Conservation (phyloP, 2,888 invertebrate species). For the Sarcophaga variegata region DNA sequence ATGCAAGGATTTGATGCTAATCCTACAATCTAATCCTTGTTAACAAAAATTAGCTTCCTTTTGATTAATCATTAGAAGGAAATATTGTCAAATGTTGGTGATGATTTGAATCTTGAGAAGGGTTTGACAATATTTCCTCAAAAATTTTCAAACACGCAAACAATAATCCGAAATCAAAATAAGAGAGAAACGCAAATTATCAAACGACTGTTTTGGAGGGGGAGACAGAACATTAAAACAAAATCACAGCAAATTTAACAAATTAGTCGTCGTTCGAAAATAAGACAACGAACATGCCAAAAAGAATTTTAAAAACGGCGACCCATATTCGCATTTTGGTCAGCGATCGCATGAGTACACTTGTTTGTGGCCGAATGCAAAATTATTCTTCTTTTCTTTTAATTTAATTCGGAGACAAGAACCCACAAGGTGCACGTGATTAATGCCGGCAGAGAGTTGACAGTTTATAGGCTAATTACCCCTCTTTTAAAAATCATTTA, state of each 20-base stretch:
- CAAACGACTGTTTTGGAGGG: conserved; percentile 18
- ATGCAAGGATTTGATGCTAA: not conserved
- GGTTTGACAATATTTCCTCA: conserved; percentile 79
- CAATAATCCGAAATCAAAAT: conserved; percentile 26
- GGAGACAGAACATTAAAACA: conserved; percentile 62
- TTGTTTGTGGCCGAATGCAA: conserved; percentile 51
- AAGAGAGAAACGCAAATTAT: conserved; percentile 21
- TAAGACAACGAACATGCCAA: conserved; percentile 63
- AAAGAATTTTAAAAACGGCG: conserved; percentile 16
- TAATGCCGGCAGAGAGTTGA: conserved; percentile 71
- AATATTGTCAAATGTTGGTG: conserved; percentile 64
- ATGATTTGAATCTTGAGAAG: conserved; percentile 77
- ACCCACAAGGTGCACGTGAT: conserved; percentile 68
- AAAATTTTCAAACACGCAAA: conserved; percentile 48
- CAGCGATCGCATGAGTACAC: conserved; percentile 13
- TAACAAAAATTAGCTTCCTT: conserved; percentile 55
- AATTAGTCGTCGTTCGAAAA: conserved; percentile 64
- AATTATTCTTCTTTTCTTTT: conserved; percentile 20
- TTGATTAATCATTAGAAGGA: conserved; percentile 67
- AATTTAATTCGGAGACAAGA: conserved; percentile 34
- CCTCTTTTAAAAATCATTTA: conserved; percentile 69
- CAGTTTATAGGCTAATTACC: conserved; percentile 74
- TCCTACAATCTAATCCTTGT: conserved; percentile 19
- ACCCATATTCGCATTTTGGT: not conserved
- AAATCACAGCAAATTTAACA: conserved; percentile 71